Percentiles rank a stretch among this genome's conserved stretches.
Evolutionary conservation across 2,888 invertebrate species (phyloP).

Genomic region (Tanypteryx hageni): DNA sequence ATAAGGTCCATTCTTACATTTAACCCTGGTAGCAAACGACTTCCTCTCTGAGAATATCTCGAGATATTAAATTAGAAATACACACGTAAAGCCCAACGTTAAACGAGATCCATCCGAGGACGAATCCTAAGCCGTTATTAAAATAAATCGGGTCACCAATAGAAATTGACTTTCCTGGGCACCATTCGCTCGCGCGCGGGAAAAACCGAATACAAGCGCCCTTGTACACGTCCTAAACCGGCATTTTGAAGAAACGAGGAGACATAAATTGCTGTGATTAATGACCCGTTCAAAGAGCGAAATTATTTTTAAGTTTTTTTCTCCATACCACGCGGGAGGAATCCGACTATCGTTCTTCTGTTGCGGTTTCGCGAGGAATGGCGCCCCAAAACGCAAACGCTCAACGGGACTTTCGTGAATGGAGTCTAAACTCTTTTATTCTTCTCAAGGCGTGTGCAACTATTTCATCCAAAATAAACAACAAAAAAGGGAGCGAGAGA

Average conservation of each 20-base stretch:
- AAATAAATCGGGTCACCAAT: no score
- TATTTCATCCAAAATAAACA: not conserved
- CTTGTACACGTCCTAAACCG: not conserved
- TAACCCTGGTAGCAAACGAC: no score
- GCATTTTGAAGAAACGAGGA: not conserved
- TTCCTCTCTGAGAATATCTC: no score
- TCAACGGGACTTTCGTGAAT: not conserved
- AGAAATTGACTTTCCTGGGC: no score
- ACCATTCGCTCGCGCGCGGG: no score
- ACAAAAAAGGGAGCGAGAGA: not conserved
- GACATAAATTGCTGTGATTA: not conserved
- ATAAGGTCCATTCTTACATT: no score
- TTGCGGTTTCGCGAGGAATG: not conserved
- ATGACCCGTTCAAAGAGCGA: not conserved
- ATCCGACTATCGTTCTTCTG: not conserved
- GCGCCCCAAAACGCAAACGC: not conserved
- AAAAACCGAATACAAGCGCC: no score
- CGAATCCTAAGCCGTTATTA: no score
- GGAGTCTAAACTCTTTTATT: not conserved
- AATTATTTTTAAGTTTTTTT: not conserved
- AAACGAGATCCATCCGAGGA: no score
- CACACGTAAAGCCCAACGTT: no score
- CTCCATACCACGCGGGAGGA: not conserved
- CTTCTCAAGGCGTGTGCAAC: not conserved
- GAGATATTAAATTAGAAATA: no score